Evolutionary conservation across 2,113 vertebrate genomes (phyloP), one percentile per base, ranked within the genome.

Genomic region (Seriola aureovittata): DNA sequence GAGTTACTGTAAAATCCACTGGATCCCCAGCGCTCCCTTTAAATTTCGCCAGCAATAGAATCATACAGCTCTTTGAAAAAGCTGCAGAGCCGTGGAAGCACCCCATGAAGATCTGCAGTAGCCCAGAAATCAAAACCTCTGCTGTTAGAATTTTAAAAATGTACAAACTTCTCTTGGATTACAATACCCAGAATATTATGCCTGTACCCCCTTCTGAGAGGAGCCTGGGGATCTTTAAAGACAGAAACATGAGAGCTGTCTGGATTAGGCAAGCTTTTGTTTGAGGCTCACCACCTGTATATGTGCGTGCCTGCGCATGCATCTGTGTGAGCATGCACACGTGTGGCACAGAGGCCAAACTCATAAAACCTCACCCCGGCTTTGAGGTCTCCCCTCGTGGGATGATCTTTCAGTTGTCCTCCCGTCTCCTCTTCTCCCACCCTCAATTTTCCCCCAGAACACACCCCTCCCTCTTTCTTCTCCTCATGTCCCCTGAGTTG

Each of bases 311-410:
- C 58, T 50, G 4, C 13, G 66, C 75, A 52, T 75, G 65, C 17
- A n/a, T 80, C 34, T 64, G 73, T 64, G 69, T 68, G 38, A 83
- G 38, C 48, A 65, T n/a, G 78, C 36, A 81, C 80, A 85, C 42
- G 38, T 82, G 82, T 78, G 84, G 72, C 82, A 87, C 23, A 1
- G 8, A 84, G 86, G 80, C 80, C 81, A 88, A 93, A 85, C 80
- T 87, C 88, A 74, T 91, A 71, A 89, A 92, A 89, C 82, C 76
- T 67, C 80, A 82, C 73, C 72, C 83, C 12, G 8, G 88, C 88
- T 84, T 88, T 81, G 59, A 87, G 90, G 85, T 87, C 76, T 91
- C 76, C 76, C 82, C 84, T 90, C 82, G 46, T 69, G 91, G 86
- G 87, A 89, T n/a, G 81, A 88, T 90, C 80, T 86, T 85, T 78